Base-by-base conservation (phyloP, 2,797 vertebrate genomes). In the Channallabes apus region DNA sequence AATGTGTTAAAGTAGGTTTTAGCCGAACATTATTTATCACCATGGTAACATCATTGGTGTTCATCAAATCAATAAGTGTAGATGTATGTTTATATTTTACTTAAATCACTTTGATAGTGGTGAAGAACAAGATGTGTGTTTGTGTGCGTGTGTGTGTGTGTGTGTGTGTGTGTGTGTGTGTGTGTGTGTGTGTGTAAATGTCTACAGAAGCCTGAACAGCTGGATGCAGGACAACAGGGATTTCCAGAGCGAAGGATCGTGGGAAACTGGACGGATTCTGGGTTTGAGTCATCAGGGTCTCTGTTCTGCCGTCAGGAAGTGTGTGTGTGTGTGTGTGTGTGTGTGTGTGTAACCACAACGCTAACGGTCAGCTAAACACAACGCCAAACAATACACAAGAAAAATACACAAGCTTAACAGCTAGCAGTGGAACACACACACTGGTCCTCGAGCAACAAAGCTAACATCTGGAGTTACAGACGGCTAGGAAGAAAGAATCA, bases 161-260 rank as follows among this genome's bases (percentile, higher is more conserved):
- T 29, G n/a, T 83, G 65, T 62, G 54, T 83, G 72, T 62, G 32
- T 83, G 78, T 64, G 32, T 76, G 75, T 83, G 65, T 62, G 62
- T 83, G 72, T 62, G 32, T 83, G 78, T 64, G 32, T 76, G 75
- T 54, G 59, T 54, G 65, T 58, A 9, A 27, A 14, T 86, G 51
- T 67, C 15, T 76, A 27, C 54, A 29, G 86, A 73, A 87, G 79
- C 73, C 88, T 41, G 68, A 91, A 89, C 94, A 94, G 93, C 92
- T 93, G 93, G 86, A 64, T 56, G 18, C 64, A 81, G 85, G 61
- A 90, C 88, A 87, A 84, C 80, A 35, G 51, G 51, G 64, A 85
- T 32, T 83, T 69, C 51, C n/a, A 38, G 81, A 87, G 51, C 81
- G 81, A 84, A 72, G 82, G 86, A 76, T 77, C 83, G 80, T 90